Evolutionary conservation across 2,113 vertebrate species (phyloP).

Genomic region (Rattus rattus): DNA sequence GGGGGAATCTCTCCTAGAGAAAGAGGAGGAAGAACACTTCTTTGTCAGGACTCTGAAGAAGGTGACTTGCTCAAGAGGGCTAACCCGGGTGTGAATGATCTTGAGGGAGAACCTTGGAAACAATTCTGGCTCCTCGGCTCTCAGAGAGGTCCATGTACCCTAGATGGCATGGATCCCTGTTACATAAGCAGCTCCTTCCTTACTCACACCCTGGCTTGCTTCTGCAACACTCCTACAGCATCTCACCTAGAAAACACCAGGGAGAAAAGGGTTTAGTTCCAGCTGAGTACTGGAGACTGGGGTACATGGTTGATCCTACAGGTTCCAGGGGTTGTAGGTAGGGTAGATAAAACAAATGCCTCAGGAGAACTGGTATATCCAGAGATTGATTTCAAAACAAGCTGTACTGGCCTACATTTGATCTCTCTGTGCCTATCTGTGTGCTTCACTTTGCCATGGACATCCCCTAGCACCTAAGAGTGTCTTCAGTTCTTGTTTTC

Average conservation of each 20-base stretch:
- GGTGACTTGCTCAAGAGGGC: neutral
- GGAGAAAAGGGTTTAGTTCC: neutral
- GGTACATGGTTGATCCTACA: neutral
- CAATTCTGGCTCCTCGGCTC: neutral
- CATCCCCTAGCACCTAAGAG: neutral
- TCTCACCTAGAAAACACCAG: constrained; percentile 48
- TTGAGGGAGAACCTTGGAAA: neutral
- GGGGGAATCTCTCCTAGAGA: neutral
- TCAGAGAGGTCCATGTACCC: neutral
- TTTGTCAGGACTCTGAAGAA: neutral
- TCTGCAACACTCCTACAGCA: constrained; percentile 52
- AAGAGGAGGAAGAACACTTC: neutral
- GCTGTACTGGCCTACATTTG: neutral
- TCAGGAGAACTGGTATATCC: neutral
- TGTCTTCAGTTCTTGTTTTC: neutral
- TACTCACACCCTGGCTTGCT: constrained; percentile 61
- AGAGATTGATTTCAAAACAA: neutral
- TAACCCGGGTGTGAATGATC: neutral
- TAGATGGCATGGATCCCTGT: constrained; percentile 22
- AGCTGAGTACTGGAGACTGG: neutral
- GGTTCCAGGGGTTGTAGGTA: neutral
- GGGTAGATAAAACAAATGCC: neutral
- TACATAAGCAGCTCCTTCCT: constrained; percentile 68
- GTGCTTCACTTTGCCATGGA: neutral
- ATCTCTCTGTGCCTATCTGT: neutral